Evolutionary conservation across 2,797 vertebrate genomes (phyloP), one percentile per base, ranked within the genome.

Genomic region (Balearica regulorum): DNA sequence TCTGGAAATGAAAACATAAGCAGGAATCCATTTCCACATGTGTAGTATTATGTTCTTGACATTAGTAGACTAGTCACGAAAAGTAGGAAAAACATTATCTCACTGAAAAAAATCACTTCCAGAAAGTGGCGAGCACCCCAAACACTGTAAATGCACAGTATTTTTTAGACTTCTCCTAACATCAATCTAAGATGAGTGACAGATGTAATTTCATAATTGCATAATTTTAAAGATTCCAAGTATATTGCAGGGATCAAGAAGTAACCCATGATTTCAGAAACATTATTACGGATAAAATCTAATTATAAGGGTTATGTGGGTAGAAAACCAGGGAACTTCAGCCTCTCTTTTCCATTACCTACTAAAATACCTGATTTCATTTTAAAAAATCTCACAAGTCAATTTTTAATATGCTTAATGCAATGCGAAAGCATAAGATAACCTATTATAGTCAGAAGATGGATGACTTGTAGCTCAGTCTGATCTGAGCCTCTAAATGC

Each of bases 371-470:
- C 33, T 65, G 8, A 44, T 81, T 95, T 78, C 58, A 29, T 80
- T 90, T 57, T 2, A 5, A 58, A 88, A 88, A 73, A 7, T 6
- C 26, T 90, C 41, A 68, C 11, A 54, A 70, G 76, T 83, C 62
- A 83, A 31, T 84, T 90, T 91, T 92, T 90, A 89, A 84, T 89
- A 89, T 25, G 25, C 33, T 85, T 95, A 89, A 87, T 71, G 58
- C 77, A 94, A 86, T 70, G 49, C 91, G 54, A 31, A 83, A 86
- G 54, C 26, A 26, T 35, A 83, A 70, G 62, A 87, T 90, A 94
- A 79, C 62, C 66, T 87, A 88, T 92, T 82, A 83, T 26, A 44
- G 68, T 83, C 61, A 86, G 39, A 91, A 83, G 83, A 94, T 94
- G 68, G 83, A 96, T 95, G 87, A 60, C 76, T 84, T 77, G 66